Evolutionary conservation across 2,888 invertebrate genomes (phyloP), one percentile per base, ranked within the genome.

Genomic region (Brachypalpus laphriformis): DNA sequence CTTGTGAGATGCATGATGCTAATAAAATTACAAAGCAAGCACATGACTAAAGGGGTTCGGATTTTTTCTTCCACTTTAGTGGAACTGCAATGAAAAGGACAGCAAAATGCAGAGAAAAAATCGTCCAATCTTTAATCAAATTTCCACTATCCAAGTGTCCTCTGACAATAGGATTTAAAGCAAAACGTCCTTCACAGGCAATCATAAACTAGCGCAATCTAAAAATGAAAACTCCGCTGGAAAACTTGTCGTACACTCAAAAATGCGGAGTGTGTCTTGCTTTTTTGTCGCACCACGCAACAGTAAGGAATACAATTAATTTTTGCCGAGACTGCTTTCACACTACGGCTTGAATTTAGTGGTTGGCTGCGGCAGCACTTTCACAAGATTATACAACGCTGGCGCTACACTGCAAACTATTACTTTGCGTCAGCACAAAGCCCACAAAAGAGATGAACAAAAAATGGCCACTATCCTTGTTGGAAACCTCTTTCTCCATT

Each of bases 381-480:
- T 22, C 51, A 49, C 18, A 70, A 83, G 78, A 80, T 72, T 40
- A 40, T 65, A 74, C 51, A 40, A n/a, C n/a, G n/a, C n/a, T n/a
- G n/a, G n/a, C n/a, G 22, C 42, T 57, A 49, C 25, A 20, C 47
- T 56, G 37, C 16, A 2, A 42, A 25, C 63, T 74, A 45, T 74
- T 72, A 57, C 40, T 54, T 57, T 70, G 63, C 47, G 34, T 72
- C 78, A 74, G 83, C 83, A 74, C n/a, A 83, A 78, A 61, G 42
- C 40, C 47, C 51, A 31, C 14, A 28, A 71, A 54, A 45, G 6
- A 11, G 42, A 54, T 25, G 49, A 31, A 37, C 49, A 20, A 56
- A 63, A 7, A 57, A 57, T 45, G 18, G 18, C 20, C 28, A 16
- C 1, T n/a, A 20, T 16, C 16, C 34, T 18, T 14, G 31, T 47